Evolutionary conservation across 2,888 invertebrate genomes (phyloP).

Genomic region (Molorchus minor): DNA sequence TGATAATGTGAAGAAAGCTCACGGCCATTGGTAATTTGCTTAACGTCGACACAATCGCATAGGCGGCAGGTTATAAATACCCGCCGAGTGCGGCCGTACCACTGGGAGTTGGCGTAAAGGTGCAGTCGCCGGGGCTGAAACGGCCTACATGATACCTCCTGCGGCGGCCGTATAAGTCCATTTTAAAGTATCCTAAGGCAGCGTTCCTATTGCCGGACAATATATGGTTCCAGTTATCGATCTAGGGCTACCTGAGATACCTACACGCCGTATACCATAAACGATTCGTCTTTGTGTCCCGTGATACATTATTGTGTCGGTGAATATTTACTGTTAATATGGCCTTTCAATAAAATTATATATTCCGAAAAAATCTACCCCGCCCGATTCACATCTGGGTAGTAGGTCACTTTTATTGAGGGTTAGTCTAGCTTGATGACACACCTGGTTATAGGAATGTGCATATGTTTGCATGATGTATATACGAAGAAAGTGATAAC

Average conservation of each 20-base stretch:
- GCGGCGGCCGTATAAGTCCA: conserved; percentile 38
- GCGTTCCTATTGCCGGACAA: conserved; percentile 11
- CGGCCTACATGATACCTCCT: conserved; percentile 53
- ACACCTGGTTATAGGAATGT: conserved; percentile 12
- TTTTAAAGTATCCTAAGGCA: conserved; percentile 34
- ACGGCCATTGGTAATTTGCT: conserved; percentile 36
- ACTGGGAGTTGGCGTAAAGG: conserved; percentile 56
- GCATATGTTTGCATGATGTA: background rate
- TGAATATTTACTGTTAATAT: conserved; percentile 11
- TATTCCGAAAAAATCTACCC: conserved; percentile 15
- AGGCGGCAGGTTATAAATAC: conserved; percentile 47
- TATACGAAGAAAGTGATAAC: too few relatives aligned
- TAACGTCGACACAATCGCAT: conserved; percentile 38
- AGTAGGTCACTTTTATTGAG: conserved; percentile 3
- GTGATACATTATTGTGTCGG: background rate
- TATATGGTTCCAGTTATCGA: conserved; percentile 10
- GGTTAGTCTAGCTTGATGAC: background rate
- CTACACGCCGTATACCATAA: conserved; percentile 9
- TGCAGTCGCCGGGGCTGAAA: conserved; percentile 55
- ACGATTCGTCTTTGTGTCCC: conserved; percentile 8
- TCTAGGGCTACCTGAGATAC: conserved; percentile 20
- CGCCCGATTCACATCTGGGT: conserved; percentile 5
- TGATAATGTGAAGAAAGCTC: too few relatives aligned
- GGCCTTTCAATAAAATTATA: conserved; percentile 13
- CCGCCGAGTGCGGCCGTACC: conserved; percentile 48